These are phyloP conservation scores for Argopecten irradians DNA, from an alignment of 1,140 invertebrate genomes.

Conservation along the genomic window DNA sequence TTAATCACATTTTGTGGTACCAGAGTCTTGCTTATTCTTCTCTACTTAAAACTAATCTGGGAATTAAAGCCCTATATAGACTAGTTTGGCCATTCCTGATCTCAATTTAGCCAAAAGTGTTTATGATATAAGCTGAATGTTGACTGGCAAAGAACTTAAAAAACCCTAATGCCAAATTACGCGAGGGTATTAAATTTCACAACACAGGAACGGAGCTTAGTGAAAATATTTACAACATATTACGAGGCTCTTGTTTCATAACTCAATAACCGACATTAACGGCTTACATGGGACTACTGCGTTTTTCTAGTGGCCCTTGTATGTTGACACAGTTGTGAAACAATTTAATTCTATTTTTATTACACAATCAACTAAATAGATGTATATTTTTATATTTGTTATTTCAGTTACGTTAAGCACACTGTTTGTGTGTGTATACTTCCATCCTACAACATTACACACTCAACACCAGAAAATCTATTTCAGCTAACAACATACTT, in stretches of 20 bases:
- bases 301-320: neutral
- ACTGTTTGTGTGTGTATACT: neutral
- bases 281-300: neutral
- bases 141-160: neutral
- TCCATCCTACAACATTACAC: neutral
- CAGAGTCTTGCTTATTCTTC: neutral
- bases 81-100: neutral
- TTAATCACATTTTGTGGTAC: neutral
- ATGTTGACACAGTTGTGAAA: neutral
- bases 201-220: neutral
- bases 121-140: neutral
- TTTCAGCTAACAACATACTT: slow-evolving; percentile 4
- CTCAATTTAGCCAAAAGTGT: neutral
- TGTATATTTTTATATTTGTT: neutral
- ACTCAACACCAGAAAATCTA: neutral
- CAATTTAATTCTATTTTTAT: neutral
- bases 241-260: neutral
- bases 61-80: neutral
- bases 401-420: neutral
- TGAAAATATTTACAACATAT: slow-evolving; percentile 13
- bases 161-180: neutral
- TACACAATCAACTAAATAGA: neutral
- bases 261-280: too few relatives aligned
- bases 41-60: neutral
- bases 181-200: neutral